Conservation (phyloP, 2,888 invertebrate genomes). For the Drosophila algonquin region DNA sequence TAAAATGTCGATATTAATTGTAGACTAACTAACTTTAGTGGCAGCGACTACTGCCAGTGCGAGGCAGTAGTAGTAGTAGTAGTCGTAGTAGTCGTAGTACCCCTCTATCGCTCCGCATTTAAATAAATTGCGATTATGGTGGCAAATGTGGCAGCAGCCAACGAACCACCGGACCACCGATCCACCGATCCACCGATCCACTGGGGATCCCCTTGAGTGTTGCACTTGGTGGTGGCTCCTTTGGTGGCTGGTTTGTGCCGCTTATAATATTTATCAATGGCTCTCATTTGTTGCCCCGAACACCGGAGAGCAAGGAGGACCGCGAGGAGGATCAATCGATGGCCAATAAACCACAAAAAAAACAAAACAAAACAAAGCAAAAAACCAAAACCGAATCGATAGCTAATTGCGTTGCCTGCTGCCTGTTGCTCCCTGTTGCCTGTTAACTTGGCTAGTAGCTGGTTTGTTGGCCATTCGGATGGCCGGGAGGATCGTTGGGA, state of each 20-base stretch:
- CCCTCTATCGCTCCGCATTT: constrained; percentile 51
- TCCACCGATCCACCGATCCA: constrained; percentile 19
- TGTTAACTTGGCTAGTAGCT: constrained; percentile 31
- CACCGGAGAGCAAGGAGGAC: constrained; percentile 25
- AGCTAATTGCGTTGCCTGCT: constrained; percentile 61
- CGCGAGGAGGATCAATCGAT: constrained; percentile 21
- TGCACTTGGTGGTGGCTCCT: constrained; percentile 18
- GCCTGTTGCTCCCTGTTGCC: constrained; percentile 27
- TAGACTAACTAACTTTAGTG: constrained; percentile 59
- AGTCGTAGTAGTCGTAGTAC: constrained; percentile 13
- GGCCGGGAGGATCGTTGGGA: constrained; percentile 39
- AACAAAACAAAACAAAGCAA: constrained; percentile 49
- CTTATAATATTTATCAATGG: constrained; percentile 78
- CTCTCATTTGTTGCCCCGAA: constrained; percentile 76
- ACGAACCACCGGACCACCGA: constrained; percentile 45
- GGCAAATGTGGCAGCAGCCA: constrained; percentile 73
- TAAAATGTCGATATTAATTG: constrained; percentile 82
- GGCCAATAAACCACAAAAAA: constrained; percentile 66
- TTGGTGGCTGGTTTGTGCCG: constrained; percentile 28
- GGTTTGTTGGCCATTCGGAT: constrained; percentile 41
- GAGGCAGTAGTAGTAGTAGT: constrained; percentile 14
- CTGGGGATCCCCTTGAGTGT: constrained; percentile 16
- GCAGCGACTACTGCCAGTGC: constrained; percentile 44
- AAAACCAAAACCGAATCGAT: constrained; percentile 44
- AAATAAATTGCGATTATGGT: constrained; percentile 78